Conservation (phyloP, 2,797 vertebrate genomes). For the Rhodeus uyekii region DNA sequence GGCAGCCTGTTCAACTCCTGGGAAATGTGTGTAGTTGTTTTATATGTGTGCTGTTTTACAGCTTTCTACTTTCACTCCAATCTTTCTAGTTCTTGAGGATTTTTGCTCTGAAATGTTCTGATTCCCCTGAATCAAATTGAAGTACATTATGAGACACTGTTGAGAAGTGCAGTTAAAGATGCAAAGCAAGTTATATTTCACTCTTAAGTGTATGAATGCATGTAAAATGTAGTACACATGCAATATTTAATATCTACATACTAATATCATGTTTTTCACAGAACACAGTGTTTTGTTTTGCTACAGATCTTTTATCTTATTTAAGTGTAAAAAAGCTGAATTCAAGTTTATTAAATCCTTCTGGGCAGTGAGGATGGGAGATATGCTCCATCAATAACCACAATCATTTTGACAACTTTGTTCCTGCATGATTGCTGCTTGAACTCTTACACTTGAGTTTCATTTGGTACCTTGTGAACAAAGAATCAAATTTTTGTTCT, state of each 20-base stretch:
- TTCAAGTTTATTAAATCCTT: not conserved
- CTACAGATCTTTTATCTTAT: not conserved
- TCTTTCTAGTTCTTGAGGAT: constrained; percentile 26
- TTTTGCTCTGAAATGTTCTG: constrained; percentile 18
- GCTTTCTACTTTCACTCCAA: constrained; percentile 33
- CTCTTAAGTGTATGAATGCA: not conserved
- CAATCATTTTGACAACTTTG: not conserved
- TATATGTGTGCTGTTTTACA: constrained; percentile 47
- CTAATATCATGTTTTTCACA: too few relatives aligned
- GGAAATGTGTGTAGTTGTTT: constrained; percentile 9
- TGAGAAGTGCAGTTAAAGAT: not conserved
- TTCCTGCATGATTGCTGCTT: not conserved
- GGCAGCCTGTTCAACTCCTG: constrained; percentile 35
- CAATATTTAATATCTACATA: constrained; percentile 30
- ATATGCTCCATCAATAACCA: not conserved
- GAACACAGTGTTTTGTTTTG: not conserved
- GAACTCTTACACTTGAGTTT: not conserved
- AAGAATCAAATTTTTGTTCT: constrained; percentile 14
- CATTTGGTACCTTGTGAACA: constrained; percentile 18
- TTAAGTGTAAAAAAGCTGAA: not conserved
- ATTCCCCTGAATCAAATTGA: constrained; percentile 33
- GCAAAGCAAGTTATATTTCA: constrained; percentile 10
- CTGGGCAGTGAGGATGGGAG: not conserved
- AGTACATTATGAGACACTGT: not conserved
- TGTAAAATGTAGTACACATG: not conserved